Conservation (phyloP, 2,888 invertebrate genomes). For the Hymenopus coronatus region DNA sequence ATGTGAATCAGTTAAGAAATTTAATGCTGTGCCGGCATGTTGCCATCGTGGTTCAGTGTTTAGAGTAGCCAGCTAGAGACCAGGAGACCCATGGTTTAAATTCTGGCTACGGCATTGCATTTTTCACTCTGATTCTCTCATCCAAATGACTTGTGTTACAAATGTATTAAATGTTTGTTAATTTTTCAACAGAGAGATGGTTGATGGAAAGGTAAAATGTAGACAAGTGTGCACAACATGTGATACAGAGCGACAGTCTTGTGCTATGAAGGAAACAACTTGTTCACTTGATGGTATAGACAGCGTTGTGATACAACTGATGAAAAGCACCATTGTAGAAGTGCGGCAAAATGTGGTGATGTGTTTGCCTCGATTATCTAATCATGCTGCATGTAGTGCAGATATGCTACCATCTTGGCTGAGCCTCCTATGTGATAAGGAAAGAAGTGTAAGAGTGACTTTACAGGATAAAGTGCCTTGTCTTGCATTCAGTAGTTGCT, state of each 20-base stretch:
- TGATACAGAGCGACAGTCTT: not conserved
- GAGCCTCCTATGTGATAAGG: not conserved
- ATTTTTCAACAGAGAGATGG: not conserved
- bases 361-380: constrained; percentile 47
- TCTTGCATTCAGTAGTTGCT: not conserved
- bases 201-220: not conserved
- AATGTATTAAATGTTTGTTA: not conserved
- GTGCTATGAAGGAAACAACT: not conserved
- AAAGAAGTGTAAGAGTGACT: not conserved
- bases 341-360: constrained; percentile 45
- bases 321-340: constrained; percentile 23
- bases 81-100: no score
- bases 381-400: constrained; percentile 46
- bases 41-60: no score
- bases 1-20: no score
- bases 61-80: no score
- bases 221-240: not conserved
- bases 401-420: constrained; percentile 34
- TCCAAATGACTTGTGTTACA: no score
- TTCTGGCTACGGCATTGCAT: no score
- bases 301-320: not conserved
- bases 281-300: not conserved
- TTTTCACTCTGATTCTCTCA: no score
- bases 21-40: no score
- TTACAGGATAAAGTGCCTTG: not conserved